phyloP scores from a whole-genome alignment of 2,888 invertebrate species.

The Chrysolina haemoptera region DNA sequence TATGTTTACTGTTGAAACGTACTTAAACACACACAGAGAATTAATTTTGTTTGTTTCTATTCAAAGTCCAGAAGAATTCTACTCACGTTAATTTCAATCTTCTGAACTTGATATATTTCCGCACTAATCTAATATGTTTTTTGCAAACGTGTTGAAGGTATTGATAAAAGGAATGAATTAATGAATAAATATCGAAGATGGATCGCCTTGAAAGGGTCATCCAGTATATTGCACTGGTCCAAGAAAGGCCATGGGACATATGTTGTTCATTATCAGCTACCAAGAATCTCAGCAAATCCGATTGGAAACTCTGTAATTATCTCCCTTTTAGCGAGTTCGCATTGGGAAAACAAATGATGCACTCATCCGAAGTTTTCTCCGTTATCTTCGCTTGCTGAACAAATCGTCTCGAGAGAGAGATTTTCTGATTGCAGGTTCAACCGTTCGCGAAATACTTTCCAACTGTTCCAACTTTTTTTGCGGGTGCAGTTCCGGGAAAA shows the following conservation, averaged over 20 bases:
- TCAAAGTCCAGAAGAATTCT: too few species aligned
- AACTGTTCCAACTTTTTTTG: conserved; percentile 12
- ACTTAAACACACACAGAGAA: too few species aligned
- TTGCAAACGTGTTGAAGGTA: too few species aligned
- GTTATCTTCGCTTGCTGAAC: conserved; percentile 33
- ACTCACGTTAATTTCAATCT: too few species aligned
- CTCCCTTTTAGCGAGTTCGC: conserved; percentile 27
- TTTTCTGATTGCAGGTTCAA: conserved; percentile 27
- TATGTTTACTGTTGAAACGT: too few species aligned
- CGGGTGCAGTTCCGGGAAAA: neutral
- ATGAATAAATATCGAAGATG: too few species aligned
- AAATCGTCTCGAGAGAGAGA: conserved; percentile 37
- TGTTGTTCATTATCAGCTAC: conserved; percentile 14
- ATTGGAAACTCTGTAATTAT: conserved; percentile 29
- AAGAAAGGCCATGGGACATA: neutral
- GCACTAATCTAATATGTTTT: too few species aligned
- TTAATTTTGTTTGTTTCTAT: too few species aligned
- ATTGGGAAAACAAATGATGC: conserved; percentile 42
- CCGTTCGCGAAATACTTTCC: conserved; percentile 26
- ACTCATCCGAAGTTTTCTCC: conserved; percentile 38
- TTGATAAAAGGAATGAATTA: too few species aligned
- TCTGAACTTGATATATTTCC: too few species aligned
- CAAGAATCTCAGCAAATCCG: conserved; percentile 20
- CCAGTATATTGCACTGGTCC: neutral
- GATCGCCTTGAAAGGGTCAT: neutral